Evolutionary conservation across 2,888 invertebrate genomes (phyloP), one percentile per base, ranked within the genome.

Genomic region (Minunthozetes semirufus): DNA sequence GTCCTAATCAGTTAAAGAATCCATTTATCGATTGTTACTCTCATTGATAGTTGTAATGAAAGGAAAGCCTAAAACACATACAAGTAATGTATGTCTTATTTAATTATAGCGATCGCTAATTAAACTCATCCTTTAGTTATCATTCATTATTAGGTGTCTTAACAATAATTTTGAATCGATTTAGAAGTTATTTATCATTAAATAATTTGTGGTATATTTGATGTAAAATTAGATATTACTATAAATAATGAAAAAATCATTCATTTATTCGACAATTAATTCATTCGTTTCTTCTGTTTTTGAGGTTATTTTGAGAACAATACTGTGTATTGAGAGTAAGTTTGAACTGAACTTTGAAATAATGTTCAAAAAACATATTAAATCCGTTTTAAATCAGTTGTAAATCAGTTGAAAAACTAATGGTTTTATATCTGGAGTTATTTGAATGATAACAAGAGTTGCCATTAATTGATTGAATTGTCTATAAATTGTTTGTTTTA

Each of bases 301-400:
- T 61, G 3, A 5, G 6, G 13, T 61, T 29, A 53, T 53, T 61
- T 61, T 61, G 17, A n/a, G 22, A 61, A 61, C 61, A 61, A 61
- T 61, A 61, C 61, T 61, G 61, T 61, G 61, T 61, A 61, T 61
- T 61, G 61, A 61, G 29, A 61, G 61, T 61, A 61, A 53, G 19
- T 15, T 61, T 61, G 25, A 29, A 15, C 29, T 29, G 25, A 53
- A 53, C 53, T 53, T 53, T 19, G n/a, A 48, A 22, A 22, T 22
- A 53, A 5, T 53, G 13, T 53, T 53, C 53, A 22, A 22, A 22
- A 19, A 22, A 15, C 22, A 53, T 22, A 53, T 53, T 19, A 53
- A 53, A 53, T 19, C 19, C 53, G 22, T 19, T 53, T 53, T 15
- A 22, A 5, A 53, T 19, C 42, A 53, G 19, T 22, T 17, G 17